A percentile compares a stretch with the other conserved stretches of the same genome.
These are phyloP conservation scores for Alcedo quadribrachys DNA, from an alignment of 2,797 vertebrate species.

Conservation along the genomic window DNA sequence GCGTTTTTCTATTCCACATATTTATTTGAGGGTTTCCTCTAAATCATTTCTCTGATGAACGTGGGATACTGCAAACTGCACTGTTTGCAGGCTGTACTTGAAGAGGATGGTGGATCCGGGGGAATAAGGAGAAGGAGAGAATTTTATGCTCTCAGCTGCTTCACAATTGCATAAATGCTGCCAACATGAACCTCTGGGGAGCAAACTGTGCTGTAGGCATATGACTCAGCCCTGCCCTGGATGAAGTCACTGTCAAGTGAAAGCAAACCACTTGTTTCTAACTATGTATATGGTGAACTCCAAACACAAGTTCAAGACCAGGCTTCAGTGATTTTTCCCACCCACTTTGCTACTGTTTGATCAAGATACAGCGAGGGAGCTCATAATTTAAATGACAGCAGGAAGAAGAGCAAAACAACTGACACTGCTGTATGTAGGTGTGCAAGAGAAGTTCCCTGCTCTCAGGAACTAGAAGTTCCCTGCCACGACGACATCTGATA, in stretches of 20 bases:
- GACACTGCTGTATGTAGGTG: background rate
- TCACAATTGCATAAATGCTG: background rate
- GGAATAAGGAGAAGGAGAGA: background rate
- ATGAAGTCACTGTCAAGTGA: constrained; percentile 68
- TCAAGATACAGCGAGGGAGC: background rate
- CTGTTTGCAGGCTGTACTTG: background rate
- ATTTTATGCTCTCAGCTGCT: background rate
- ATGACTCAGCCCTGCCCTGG: constrained; percentile 68
- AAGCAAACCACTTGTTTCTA: constrained; percentile 48
- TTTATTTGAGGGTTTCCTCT: background rate
- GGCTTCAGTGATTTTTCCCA: background rate
- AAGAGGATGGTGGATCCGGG: background rate
- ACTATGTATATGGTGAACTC: constrained; percentile 48
- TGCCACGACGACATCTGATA: rapidly evolving
- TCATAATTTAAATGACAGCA: background rate
- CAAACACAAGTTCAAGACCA: background rate
- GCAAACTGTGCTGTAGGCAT: background rate
- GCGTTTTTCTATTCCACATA: background rate
- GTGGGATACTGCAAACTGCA: background rate
- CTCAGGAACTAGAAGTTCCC: background rate
- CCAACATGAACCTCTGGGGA: background rate
- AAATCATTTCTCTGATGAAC: background rate
- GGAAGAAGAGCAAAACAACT: background rate
- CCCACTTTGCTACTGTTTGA: background rate
- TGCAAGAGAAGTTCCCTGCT: background rate